These are phyloP conservation scores for Calephelis nemesis DNA, from an alignment of 1,140 invertebrate genomes.

Conservation along the genomic window DNA sequence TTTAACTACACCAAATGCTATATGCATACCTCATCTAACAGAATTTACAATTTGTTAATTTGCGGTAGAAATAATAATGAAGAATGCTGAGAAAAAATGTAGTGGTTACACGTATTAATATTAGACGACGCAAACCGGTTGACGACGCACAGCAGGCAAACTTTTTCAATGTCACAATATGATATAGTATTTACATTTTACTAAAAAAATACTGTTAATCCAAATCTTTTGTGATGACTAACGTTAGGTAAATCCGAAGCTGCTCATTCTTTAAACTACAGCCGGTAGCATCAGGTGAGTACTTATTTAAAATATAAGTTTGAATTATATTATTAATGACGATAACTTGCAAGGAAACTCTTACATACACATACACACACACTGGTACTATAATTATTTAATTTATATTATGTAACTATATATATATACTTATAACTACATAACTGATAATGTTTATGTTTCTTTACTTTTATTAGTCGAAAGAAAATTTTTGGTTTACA, in stretches of 20 bases:
- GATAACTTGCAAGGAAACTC: no score
- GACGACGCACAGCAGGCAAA: background rate
- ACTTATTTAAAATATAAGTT: background rate
- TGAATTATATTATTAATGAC: background rate
- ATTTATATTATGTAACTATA: no score
- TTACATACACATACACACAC: no score
- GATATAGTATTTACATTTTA: background rate
- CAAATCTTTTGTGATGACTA: background rate
- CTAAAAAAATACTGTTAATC: background rate
- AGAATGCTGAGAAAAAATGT: no score
- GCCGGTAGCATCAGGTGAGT: background rate
- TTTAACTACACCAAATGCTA: no score
- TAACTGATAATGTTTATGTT: background rate
- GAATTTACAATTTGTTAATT: no score
- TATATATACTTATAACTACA: no score
- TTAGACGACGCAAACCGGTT: constrained; percentile 1
- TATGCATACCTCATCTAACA: no score
- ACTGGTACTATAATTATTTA: no score
- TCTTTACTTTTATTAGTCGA: no score
- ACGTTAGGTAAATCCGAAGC: background rate
- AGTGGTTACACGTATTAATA: background rate
- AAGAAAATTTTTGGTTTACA: no score
- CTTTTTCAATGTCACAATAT: background rate
- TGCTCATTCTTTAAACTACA: background rate
- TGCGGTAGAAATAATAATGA: no score